Conservation (phyloP, 2,888 invertebrate species). For the Cylindroiulus punctatus region DNA sequence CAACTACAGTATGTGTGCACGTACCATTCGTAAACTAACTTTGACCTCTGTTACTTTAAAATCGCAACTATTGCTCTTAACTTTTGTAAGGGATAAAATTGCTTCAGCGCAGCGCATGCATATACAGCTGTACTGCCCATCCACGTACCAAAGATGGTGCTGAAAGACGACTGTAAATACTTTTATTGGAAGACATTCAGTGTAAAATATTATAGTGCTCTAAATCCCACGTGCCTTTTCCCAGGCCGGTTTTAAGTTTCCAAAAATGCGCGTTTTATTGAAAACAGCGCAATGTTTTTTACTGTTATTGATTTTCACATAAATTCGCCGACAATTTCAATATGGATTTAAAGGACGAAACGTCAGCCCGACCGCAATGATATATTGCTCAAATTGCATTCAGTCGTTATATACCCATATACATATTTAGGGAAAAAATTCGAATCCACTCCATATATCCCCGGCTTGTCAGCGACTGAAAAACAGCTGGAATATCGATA, state of each 20-base stretch:
- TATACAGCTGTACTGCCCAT: too few species aligned
- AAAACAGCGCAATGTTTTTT: not conserved
- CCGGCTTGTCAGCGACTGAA: not conserved
- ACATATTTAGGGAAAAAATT: not conserved
- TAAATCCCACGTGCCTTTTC: not conserved
- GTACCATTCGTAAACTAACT: too few species aligned
- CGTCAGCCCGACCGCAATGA: not conserved
- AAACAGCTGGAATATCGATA: constrained; percentile 32
- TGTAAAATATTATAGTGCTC: not conserved
- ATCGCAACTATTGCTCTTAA: too few species aligned
- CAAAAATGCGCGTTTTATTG: not conserved
- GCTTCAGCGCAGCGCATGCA: too few species aligned
- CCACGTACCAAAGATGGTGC: too few species aligned
- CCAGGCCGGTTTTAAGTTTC: not conserved
- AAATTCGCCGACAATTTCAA: constrained; percentile 20
- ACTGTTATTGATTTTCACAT: constrained; percentile 3
- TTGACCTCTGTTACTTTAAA: too few species aligned
- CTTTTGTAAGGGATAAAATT: too few species aligned
- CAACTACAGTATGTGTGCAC: too few species aligned
- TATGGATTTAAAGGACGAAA: not conserved
- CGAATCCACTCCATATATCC: not conserved
- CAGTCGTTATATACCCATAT: not conserved
- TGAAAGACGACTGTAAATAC: too few species aligned
- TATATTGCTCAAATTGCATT: constrained; percentile 3
- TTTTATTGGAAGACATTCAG: not conserved